Percentiles rank a stretch among this genome's conserved stretches.
Evolutionary conservation across 2,888 invertebrate species (phyloP).

Genomic region (Slavum lentiscoides): DNA sequence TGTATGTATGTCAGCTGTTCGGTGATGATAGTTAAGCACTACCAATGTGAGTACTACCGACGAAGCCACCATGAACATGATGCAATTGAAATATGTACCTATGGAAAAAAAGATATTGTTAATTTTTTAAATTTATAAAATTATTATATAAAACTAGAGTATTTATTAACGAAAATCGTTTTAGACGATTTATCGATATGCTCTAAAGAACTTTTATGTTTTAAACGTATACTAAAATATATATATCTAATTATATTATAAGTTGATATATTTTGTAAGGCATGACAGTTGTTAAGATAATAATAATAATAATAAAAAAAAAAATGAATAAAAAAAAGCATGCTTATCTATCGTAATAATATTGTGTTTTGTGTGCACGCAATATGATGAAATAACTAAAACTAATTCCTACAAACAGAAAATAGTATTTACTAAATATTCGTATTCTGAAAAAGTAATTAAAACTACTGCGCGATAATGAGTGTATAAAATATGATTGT

Average conservation of each 20-base stretch:
- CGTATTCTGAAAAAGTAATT: background rate
- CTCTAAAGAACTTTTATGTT: conserved; percentile 1
- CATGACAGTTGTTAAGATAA: conserved; percentile 35
- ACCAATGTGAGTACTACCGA: conserved; percentile 96
- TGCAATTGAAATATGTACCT: conserved; percentile 99
- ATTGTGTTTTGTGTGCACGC: conserved; percentile 3
- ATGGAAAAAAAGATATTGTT: conserved; percentile 58
- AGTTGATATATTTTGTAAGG: conserved; percentile 19
- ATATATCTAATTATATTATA: background rate
- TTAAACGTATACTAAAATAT: background rate
- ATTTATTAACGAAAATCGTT: conserved; percentile 5
- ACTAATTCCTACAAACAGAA: conserved; percentile 22
- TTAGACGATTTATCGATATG: background rate
- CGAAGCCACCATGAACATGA: conserved; percentile 99
- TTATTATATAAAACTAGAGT: background rate
- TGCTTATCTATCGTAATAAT: conserved; percentile 35
- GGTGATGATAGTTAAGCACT: conserved; percentile 95
- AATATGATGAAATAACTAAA: conserved; percentile 32
- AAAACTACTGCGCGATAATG: background rate
- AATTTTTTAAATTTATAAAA: background rate
- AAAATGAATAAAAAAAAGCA: conserved; percentile 26
- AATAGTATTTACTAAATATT: too few species aligned
- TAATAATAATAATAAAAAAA: conserved; percentile 6
- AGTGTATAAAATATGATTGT: background rate
- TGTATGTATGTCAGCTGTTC: conserved; percentile 93